Percentiles rank a stretch among this genome's conserved stretches.
phyloP scores from a whole-genome alignment of 2,113 vertebrate genomes.

The Pitta sordida region DNA sequence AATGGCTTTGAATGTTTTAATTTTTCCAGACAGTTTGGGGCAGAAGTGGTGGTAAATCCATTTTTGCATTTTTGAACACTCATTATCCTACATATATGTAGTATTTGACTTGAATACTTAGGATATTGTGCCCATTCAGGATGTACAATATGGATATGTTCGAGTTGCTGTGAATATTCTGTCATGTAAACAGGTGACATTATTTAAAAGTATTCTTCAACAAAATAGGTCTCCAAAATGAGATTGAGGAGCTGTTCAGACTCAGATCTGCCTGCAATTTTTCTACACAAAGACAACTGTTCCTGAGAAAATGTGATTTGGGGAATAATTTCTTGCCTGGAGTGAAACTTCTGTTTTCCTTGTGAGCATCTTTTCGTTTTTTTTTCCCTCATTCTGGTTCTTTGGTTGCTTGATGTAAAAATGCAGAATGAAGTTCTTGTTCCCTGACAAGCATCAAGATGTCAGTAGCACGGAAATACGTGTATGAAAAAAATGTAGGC shows the following conservation, averaged over 20 bases:
- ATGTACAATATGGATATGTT: background rate
- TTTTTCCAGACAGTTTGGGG: background rate
- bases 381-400: background rate
- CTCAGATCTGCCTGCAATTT: background rate
- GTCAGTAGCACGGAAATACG: background rate
- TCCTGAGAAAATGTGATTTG: background rate
- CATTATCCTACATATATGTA: background rate
- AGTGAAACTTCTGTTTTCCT: background rate
- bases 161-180: background rate
- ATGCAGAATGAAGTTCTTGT: background rate
- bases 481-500: background rate
- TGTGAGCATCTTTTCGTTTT: background rate
- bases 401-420: background rate
- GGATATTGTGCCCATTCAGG: background rate
- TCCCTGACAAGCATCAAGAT: background rate
- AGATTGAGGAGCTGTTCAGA: background rate
- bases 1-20: background rate
- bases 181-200: background rate
- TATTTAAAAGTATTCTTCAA: background rate
- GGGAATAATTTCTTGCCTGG: background rate
- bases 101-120: background rate
- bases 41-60: background rate
- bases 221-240: background rate
- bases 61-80: background rate
- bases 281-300: background rate